phyloP scores from a whole-genome alignment of 2,113 vertebrate species.

The Megaceryle torquata region DNA sequence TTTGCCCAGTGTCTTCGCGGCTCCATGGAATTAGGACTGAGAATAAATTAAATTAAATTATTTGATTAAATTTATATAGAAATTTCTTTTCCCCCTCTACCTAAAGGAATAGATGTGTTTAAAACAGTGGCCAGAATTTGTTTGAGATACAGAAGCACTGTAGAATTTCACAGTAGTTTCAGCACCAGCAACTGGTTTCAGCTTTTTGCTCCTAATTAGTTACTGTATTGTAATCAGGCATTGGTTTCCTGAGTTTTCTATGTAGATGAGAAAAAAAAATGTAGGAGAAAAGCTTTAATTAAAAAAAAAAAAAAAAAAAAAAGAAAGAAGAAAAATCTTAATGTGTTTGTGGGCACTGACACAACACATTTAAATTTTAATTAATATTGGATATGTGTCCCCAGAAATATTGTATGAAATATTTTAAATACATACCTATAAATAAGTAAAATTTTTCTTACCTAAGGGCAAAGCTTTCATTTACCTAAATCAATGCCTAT shows the following conservation, averaged over 20 bases:
- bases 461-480: constrained; percentile 47
- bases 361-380: neutral
- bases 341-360: neutral
- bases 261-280: neutral
- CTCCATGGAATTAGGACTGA: neutral
- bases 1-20: neutral
- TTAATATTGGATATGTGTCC: constrained; percentile 26
- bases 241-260: neutral
- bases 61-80: neutral
- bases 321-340: neutral
- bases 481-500: constrained; percentile 71
- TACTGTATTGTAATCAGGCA: neutral
- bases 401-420: neutral
- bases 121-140: neutral
- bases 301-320: neutral
- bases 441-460: constrained; percentile 20
- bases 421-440: constrained; percentile 4
- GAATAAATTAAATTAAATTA: neutral
- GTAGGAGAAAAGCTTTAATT: neutral
- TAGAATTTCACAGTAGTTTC: neutral
- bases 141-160: neutral
- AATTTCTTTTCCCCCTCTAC: neutral
- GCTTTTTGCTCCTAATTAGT: neutral
- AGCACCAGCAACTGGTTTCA: neutral
- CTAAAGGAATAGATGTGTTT: neutral